A percentile compares a stretch with the other conserved stretches of the same genome.
These are phyloP conservation scores for Glandiceps talaboti DNA, from an alignment of 53 echinoderm and acorn worm genomes.

Conservation along the genomic window DNA sequence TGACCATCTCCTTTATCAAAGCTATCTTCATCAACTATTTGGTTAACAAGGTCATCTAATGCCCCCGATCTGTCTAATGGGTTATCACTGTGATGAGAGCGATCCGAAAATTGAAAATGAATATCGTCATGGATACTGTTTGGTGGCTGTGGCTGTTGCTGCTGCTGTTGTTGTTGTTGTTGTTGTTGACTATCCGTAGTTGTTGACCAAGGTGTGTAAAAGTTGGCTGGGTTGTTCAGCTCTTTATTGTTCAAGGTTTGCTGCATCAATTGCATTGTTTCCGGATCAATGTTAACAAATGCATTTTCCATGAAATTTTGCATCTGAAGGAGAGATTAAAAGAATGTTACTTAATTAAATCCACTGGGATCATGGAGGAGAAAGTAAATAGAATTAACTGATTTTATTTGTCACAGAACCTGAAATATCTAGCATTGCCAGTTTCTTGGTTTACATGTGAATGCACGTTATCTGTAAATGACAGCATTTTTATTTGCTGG, in stretches of 20 bases:
- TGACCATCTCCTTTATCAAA: conserved; percentile 1
- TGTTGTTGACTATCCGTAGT: not conserved
- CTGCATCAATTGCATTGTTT: not conserved
- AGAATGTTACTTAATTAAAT: too few relatives aligned
- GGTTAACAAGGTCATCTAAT: conserved; percentile 61
- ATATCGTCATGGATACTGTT: not conserved
- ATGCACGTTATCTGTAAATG: too few relatives aligned
- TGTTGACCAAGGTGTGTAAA: not conserved
- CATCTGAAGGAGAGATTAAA: not conserved
- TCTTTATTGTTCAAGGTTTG: not conserved
- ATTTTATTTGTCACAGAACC: too few relatives aligned
- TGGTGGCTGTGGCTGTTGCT: not conserved
- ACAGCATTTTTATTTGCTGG: too few relatives aligned
- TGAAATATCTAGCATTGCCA: too few relatives aligned
- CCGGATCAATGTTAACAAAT: not conserved
- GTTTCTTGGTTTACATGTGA: too few relatives aligned
- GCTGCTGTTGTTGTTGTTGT: not conserved
- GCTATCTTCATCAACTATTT: conserved; percentile 49
- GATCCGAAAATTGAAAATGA: not conserved
- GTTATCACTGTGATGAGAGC: conserved; percentile 15
- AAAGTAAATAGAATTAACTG: too few relatives aligned
- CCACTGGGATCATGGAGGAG: too few relatives aligned
- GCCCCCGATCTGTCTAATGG: conserved; percentile 45
- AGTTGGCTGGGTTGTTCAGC: not conserved
- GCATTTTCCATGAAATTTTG: not conserved